Percentiles rank a stretch among this genome's conserved stretches.
These are phyloP conservation scores for Mamestra brassicae DNA, from an alignment of 2,888 invertebrate species.

Conservation along the genomic window DNA sequence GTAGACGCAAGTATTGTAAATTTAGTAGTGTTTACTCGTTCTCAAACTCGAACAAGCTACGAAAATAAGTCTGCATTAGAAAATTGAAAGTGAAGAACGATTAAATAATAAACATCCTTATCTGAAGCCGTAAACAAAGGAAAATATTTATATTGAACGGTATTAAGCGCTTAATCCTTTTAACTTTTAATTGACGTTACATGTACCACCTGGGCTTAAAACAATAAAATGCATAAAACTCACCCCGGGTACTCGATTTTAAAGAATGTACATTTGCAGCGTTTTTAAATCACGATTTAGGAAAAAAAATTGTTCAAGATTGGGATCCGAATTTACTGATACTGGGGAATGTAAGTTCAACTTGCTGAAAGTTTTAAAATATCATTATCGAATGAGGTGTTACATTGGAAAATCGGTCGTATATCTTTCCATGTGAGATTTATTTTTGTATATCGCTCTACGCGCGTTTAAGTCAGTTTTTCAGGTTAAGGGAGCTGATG, in stretches of 20 bases:
- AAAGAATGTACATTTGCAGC: constrained; percentile 68
- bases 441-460: constrained; percentile 74
- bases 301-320: constrained; percentile 83
- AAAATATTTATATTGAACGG: constrained; percentile 70
- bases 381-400: constrained; percentile 65
- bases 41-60: constrained; percentile 64
- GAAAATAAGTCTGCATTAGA: constrained; percentile 74
- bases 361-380: constrained; percentile 72
- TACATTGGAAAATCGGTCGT: constrained; percentile 76
- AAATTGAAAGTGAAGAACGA: constrained; percentile 72
- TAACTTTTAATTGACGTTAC: constrained; percentile 72
- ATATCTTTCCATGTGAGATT: constrained; percentile 72
- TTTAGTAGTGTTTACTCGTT: constrained; percentile 71
- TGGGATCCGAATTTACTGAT: constrained; percentile 89
- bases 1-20: constrained; percentile 66
- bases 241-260: constrained; percentile 66
- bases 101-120: constrained; percentile 73
- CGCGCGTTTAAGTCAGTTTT: constrained; percentile 77
- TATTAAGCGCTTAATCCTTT: constrained; percentile 77
- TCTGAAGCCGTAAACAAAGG: constrained; percentile 68
- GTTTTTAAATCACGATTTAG: constrained; percentile 85
- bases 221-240: constrained; percentile 66
- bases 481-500: constrained; percentile 82
- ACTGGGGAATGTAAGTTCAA: constrained; percentile 86
- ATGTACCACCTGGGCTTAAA: constrained; percentile 72